These are phyloP conservation scores for Elanoides forficatus DNA, from an alignment of 2,113 vertebrate species.

Conservation along the genomic window DNA sequence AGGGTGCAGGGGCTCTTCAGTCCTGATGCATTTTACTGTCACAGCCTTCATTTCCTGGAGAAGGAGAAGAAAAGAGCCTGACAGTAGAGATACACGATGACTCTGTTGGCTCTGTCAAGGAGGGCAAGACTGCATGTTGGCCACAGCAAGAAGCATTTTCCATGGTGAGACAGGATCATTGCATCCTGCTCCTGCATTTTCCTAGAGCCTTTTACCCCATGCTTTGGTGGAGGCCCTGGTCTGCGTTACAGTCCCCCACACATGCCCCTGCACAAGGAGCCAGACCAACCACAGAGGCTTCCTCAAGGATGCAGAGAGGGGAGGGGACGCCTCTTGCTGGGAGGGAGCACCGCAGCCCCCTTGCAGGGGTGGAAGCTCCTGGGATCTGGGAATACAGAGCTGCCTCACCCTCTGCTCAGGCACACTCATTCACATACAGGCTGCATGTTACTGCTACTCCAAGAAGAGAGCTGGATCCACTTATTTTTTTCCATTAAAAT, in stretches of 20 bases:
- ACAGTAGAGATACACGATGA: rapidly evolving
- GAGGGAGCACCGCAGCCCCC: not conserved
- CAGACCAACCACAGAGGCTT: rapidly evolving
- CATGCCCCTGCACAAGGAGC: rapidly evolving
- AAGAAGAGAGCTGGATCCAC: conserved; percentile 24
- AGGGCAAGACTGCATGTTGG: rapidly evolving
- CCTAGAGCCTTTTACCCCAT: rapidly evolving
- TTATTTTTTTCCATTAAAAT: conserved; percentile 73
- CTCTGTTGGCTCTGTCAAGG: rapidly evolving
- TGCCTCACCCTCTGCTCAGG: not conserved
- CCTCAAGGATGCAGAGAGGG: not conserved
- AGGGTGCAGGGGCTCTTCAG: not conserved
- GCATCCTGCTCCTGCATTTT: not conserved
- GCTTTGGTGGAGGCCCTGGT: rapidly evolving
- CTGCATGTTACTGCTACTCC: not conserved
- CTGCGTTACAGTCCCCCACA: rapidly evolving
- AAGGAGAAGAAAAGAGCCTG: not conserved
- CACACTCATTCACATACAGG: not conserved
- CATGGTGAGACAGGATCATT: rapidly evolving
- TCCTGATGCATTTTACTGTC: rapidly evolving
- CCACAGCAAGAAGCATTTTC: not conserved
- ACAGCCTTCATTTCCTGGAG: not conserved
- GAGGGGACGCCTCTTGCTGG: rapidly evolving
- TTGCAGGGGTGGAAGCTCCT: rapidly evolving
- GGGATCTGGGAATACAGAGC: rapidly evolving